Conservation (phyloP, 2,797 vertebrate species). For the Tachyglossus aculeatus region DNA sequence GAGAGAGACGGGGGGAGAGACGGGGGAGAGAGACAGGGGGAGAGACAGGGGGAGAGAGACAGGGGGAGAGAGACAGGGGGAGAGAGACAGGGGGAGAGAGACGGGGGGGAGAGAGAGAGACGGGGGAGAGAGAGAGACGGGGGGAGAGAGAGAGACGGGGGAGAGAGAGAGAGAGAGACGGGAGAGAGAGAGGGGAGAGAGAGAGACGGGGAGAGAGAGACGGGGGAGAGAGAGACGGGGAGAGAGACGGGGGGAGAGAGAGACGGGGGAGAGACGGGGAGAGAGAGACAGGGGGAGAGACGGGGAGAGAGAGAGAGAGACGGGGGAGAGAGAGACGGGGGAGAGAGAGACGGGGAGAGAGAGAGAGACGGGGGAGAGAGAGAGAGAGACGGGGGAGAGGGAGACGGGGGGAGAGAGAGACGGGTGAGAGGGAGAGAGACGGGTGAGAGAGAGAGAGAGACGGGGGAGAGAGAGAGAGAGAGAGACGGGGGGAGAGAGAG, state of each 20-base stretch:
- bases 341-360: background rate
- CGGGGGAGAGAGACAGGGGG: background rate
- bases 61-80: background rate
- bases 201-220: background rate
- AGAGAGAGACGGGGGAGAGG: background rate
- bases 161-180: fast-evolving
- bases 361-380: background rate
- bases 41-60: background rate
- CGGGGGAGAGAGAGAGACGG: background rate
- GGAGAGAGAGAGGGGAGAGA: too few species aligned
- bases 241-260: background rate
- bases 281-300: background rate
- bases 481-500: background rate
- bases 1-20: background rate
- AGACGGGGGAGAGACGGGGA: too few species aligned
- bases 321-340: background rate
- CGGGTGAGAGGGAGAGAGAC: background rate
- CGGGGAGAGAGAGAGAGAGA: too few species aligned
- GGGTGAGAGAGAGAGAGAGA: background rate
- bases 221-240: too few species aligned
- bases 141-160: background rate
- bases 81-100: background rate
- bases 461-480: fast-evolving
- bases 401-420: background rate
- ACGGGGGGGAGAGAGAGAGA: background rate